Conservation (phyloP, 2,797 vertebrate genomes). For the Antrozous pallidus region DNA sequence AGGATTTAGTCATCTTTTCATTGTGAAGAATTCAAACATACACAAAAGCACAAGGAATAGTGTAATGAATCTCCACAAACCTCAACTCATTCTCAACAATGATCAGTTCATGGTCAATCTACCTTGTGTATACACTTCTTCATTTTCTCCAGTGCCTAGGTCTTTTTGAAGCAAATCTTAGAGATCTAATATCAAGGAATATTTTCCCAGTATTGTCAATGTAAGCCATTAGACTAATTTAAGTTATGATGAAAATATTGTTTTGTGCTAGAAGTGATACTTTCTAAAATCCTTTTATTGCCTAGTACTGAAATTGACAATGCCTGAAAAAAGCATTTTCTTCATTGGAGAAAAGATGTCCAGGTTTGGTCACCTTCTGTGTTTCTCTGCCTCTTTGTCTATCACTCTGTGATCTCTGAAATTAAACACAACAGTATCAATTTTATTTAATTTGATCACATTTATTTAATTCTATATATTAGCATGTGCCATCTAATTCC, state of each 20-base stretch:
- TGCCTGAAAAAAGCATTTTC: neutral
- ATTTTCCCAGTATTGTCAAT: neutral
- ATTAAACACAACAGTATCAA: neutral
- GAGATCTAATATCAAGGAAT: neutral
- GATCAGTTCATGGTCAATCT: neutral
- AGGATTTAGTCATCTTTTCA: neutral
- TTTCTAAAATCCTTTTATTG: neutral
- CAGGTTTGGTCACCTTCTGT: neutral
- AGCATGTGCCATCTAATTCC: neutral
- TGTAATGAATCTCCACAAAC: neutral
- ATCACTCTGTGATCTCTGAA: neutral
- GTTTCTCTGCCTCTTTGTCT: neutral
- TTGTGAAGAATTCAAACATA: neutral
- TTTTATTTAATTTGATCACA: conserved; percentile 13
- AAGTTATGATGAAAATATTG: neutral
- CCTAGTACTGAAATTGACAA: neutral
- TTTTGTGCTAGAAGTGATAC: neutral
- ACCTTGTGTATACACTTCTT: neutral
- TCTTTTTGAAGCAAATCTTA: neutral
- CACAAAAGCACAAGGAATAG: neutral
- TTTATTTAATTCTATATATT: conserved; percentile 6
- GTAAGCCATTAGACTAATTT: neutral
- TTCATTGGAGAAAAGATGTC: neutral
- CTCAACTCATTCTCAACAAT: neutral
- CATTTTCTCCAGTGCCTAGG: neutral